Conservation (phyloP, 2,113 vertebrate species). For the Echinops telfairi region DNA sequence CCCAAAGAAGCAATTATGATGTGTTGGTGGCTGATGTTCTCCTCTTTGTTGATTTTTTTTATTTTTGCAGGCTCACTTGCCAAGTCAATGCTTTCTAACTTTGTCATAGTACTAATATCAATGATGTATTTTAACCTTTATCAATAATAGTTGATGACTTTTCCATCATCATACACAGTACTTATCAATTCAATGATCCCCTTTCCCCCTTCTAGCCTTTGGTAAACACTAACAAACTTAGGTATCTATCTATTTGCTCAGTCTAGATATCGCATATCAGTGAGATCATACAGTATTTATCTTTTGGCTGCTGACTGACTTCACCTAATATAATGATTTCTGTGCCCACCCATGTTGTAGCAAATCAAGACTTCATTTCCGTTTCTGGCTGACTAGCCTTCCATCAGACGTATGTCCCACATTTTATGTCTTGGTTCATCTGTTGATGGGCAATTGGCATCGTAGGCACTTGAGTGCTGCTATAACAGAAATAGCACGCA, state of each 20-base stretch:
- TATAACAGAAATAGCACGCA: background rate
- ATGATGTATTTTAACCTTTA: background rate
- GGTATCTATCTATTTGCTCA: background rate
- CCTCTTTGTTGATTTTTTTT: background rate
- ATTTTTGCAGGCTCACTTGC: background rate
- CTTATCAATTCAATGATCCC: background rate
- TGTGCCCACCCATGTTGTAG: background rate
- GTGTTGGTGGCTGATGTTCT: background rate
- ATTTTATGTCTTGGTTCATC: background rate
- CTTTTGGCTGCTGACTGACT: no score
- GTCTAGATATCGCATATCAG: no score
- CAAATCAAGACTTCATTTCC: background rate
- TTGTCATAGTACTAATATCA: background rate
- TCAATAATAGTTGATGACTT: background rate
- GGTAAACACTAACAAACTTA: background rate
- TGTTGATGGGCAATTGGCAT: background rate
- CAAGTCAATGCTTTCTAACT: background rate
- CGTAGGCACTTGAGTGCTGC: background rate
- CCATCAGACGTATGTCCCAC: background rate
- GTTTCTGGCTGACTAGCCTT: background rate
- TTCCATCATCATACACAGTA: background rate
- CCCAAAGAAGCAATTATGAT: slow-evolving; percentile 35
- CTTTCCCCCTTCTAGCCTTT: background rate
- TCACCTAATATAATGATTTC: background rate
- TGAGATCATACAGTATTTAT: no score